Evolutionary conservation across 2,888 invertebrate species (phyloP).

Genomic region (Plebejus anna): DNA sequence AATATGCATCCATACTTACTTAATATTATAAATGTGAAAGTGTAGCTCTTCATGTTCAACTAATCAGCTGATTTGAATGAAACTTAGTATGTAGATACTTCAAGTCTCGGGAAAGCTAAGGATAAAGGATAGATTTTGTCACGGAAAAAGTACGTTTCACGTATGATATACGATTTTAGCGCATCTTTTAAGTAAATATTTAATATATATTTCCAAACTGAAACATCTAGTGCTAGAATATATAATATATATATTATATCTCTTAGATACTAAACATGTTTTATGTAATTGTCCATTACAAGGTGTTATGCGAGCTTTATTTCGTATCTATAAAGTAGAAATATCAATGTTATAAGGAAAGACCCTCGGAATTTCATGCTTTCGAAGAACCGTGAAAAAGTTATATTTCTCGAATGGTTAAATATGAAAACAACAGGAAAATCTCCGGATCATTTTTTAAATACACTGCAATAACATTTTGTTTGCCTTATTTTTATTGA

Average conservation of each 20-base stretch:
- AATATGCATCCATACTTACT: not conserved
- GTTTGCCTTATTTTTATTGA: not conserved
- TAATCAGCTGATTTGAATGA: too few species aligned
- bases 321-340: not conserved
- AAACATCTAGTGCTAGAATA: too few species aligned
- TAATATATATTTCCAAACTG: too few species aligned
- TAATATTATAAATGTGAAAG: too few species aligned
- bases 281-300: not conserved
- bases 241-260: not conserved
- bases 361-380: not conserved
- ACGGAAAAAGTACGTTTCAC: too few species aligned
- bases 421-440: conserved; percentile 10
- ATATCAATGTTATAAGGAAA: not conserved
- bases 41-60: too few species aligned
- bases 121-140: too few species aligned
- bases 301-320: not conserved
- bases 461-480: not conserved
- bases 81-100: too few species aligned
- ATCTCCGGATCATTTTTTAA: not conserved
- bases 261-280: not conserved
- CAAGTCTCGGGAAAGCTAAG: too few species aligned
- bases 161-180: too few species aligned
- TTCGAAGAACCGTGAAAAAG: not conserved
- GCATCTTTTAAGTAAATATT: too few species aligned
- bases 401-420: conserved; percentile 10